These are phyloP conservation scores for Indicator indicator DNA, from an alignment of 2,113 vertebrate genomes.

Conservation along the genomic window DNA sequence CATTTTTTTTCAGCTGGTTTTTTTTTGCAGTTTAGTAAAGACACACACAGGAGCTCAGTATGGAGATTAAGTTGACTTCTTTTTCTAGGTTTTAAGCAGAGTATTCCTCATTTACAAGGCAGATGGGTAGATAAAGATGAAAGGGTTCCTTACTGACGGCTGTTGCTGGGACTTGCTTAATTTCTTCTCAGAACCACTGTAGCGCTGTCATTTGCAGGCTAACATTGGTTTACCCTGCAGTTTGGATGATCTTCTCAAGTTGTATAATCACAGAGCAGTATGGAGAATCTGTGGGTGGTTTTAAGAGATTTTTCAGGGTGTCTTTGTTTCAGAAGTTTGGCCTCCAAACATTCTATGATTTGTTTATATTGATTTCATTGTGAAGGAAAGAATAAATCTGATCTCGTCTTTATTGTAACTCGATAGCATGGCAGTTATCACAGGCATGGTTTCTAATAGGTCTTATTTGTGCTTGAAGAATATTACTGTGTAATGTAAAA, in stretches of 20 bases:
- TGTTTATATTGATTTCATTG: slow-evolving; percentile 62
- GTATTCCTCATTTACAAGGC: background rate
- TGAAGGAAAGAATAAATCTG: slow-evolving; percentile 41
- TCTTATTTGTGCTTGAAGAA: slow-evolving; percentile 5
- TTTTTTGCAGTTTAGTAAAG: background rate
- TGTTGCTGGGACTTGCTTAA: slow-evolving; percentile 5
- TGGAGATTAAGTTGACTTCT: background rate
- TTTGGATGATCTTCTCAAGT: slow-evolving; percentile 65
- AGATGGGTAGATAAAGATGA: background rate
- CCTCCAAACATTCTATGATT: slow-evolving; percentile 59
- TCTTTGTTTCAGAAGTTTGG: slow-evolving; percentile 54
- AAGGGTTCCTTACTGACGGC: background rate
- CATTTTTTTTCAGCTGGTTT: background rate
- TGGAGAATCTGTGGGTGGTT: slow-evolving; percentile 52
- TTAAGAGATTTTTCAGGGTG: slow-evolving; percentile 42
- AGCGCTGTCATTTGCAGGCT: slow-evolving; percentile 7
- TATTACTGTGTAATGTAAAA: background rate
- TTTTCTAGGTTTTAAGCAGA: background rate
- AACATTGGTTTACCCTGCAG: slow-evolving; percentile 50
- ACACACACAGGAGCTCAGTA: background rate
- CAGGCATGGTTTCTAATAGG: slow-evolving; percentile 12
- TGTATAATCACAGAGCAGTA: slow-evolving; percentile 61
- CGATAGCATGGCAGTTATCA: slow-evolving; percentile 20
- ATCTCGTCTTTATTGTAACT: slow-evolving; percentile 39
- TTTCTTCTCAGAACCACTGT: slow-evolving; percentile 21